These are phyloP conservation scores for Phrynosoma platyrhinos DNA, from an alignment of 2,113 vertebrate species.

Conservation along the genomic window DNA sequence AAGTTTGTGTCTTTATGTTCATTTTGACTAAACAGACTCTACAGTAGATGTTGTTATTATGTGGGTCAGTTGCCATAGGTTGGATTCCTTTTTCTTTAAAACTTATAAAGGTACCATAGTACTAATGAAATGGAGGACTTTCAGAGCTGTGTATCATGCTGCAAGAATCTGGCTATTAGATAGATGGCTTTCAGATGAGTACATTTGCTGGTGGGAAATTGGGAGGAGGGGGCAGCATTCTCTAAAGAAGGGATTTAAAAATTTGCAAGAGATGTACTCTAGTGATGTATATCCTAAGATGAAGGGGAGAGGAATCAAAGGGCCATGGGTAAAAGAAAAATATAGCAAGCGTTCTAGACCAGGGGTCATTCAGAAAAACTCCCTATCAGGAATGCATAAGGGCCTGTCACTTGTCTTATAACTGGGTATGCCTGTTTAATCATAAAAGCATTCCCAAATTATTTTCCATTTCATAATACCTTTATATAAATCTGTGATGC, in stretches of 20 bases:
- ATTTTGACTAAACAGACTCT: background rate
- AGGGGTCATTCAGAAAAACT: background rate
- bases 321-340: no score
- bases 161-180: background rate
- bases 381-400: background rate
- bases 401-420: background rate
- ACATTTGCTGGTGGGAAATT: background rate
- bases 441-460: no score
- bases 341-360: background rate
- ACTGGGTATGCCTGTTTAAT: no score
- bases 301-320: background rate
- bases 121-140: background rate
- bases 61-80: background rate
- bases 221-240: background rate
- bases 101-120: background rate
- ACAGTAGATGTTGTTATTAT: background rate
- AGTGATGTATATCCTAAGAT: background rate
- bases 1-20: background rate
- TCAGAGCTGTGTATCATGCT: background rate
- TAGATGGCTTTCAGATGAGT: background rate
- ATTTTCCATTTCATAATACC: no score
- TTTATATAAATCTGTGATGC: no score
- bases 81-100: background rate
- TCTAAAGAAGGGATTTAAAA: background rate
- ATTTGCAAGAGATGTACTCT: background rate